phyloP scores from a whole-genome alignment of 1,140 invertebrate species.

The Phymastichus coffea region DNA sequence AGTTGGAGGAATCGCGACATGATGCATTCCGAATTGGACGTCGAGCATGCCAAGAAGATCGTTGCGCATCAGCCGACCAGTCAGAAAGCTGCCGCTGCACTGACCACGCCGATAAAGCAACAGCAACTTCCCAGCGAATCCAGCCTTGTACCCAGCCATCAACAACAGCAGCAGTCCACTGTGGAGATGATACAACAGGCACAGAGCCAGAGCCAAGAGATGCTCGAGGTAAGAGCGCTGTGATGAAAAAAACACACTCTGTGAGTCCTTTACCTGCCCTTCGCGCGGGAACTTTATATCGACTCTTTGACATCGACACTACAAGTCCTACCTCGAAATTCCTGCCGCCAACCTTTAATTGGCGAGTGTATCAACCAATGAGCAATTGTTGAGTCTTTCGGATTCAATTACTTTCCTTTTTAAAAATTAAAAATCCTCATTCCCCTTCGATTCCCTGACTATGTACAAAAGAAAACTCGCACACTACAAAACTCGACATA shows the following conservation, averaged over 20 bases:
- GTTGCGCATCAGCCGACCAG: constrained; percentile 31
- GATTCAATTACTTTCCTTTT: too few relatives aligned
- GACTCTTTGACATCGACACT: constrained; percentile 23
- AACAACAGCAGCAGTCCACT: constrained; percentile 31
- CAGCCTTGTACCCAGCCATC: constrained; percentile 29
- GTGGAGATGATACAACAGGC: constrained; percentile 46
- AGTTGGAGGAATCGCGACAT: constrained; percentile 55
- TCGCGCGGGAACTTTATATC: constrained; percentile 25
- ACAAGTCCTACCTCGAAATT: too few relatives aligned
- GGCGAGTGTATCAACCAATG: too few relatives aligned
- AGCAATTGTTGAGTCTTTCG: too few relatives aligned
- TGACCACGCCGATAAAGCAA: constrained; percentile 30
- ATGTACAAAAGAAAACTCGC: too few relatives aligned
- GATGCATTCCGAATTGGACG: constrained; percentile 46
- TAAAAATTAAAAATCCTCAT: too few relatives aligned
- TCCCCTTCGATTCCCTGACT: too few relatives aligned
- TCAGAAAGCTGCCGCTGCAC: background rate
- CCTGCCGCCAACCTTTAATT: too few relatives aligned
- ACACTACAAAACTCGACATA: too few relatives aligned
- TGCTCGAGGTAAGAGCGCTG: constrained; percentile 57
- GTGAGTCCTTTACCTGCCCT: background rate
- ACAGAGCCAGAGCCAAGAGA: constrained; percentile 52
- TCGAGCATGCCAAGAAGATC: constrained; percentile 39
- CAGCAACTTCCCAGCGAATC: constrained; percentile 31
- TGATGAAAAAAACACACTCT: constrained; percentile 12